phyloP scores from a whole-genome alignment of 2,888 invertebrate species.

The Cosmia pyralina region DNA sequence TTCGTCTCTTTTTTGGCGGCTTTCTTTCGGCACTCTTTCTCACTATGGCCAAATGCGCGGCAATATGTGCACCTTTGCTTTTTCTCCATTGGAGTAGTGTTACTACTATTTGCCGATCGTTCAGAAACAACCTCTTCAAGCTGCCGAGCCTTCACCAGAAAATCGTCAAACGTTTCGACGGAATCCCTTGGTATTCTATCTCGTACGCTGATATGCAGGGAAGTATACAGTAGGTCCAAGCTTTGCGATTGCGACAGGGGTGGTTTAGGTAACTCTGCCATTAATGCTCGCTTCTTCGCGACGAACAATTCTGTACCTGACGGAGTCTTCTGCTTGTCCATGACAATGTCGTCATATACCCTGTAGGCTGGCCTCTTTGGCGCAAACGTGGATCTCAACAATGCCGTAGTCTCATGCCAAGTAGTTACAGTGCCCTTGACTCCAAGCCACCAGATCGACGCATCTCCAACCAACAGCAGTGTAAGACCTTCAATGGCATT shows the following conservation, averaged over 20 bases:
- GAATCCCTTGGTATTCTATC: slow-evolving; percentile 20
- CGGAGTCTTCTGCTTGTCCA: slow-evolving; percentile 6
- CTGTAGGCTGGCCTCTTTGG: slow-evolving; percentile 22
- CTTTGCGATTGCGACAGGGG: too few species aligned
- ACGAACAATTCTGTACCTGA: slow-evolving; percentile 1
- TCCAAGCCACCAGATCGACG: slow-evolving; percentile 23
- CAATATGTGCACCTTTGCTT: neutral
- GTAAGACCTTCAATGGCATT: slow-evolving; percentile 22
- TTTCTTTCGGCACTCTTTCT: neutral
- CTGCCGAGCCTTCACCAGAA: slow-evolving; percentile 10
- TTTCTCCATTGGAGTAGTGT: neutral
- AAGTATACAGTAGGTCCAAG: too few species aligned
- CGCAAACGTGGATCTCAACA: slow-evolving; percentile 11
- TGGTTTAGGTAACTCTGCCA: too few species aligned
- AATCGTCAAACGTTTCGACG: neutral
- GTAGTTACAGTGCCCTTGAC: neutral
- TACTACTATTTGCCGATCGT: neutral
- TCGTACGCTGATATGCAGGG: too few species aligned
- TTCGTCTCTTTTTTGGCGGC: neutral
- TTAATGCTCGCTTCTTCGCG: slow-evolving; percentile 21
- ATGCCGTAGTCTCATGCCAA: neutral
- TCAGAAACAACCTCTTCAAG: neutral
- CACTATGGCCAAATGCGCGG: neutral
- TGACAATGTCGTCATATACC: slow-evolving; percentile 11
- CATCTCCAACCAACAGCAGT: slow-evolving; percentile 7